phyloP scores from a whole-genome alignment of 1,140 invertebrate genomes.

The Neodiprion pinetum region DNA sequence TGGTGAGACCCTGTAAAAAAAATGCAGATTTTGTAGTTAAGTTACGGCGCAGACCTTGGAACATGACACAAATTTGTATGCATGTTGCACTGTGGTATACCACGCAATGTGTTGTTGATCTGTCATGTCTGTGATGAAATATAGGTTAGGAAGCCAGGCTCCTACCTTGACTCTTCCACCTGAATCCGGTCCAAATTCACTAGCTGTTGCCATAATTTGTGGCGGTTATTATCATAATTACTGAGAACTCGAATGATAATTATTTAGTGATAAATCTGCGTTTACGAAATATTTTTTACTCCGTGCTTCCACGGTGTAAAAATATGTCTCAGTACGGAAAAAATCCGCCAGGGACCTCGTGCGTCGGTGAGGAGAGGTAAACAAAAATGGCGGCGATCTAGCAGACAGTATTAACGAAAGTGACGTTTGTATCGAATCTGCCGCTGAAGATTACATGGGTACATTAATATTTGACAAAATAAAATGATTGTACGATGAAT shows the following conservation, averaged over 20 bases:
- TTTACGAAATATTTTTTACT: too few species aligned
- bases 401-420: too few species aligned
- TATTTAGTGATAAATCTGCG: too few species aligned
- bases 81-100: constrained; percentile 8
- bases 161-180: constrained; percentile 80
- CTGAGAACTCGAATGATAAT: not conserved
- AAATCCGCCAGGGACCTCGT: too few species aligned
- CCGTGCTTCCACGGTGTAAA: too few species aligned
- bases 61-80: constrained; percentile 15
- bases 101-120: constrained; percentile 26
- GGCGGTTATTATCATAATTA: constrained; percentile 13
- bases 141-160: not conserved
- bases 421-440: too few species aligned
- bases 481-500: too few species aligned
- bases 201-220: constrained; percentile 68
- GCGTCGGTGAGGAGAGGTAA: too few species aligned
- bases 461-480: too few species aligned
- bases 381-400: too few species aligned
- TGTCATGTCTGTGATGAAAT: constrained; percentile 17
- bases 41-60: constrained; percentile 21
- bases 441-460: too few species aligned
- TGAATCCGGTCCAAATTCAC: constrained; percentile 83
- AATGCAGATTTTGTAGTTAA: constrained; percentile 26
- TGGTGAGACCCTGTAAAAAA: constrained; percentile 77
- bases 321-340: too few species aligned